phyloP scores from a whole-genome alignment of 2,888 invertebrate species.

The Limenitis camilla region DNA sequence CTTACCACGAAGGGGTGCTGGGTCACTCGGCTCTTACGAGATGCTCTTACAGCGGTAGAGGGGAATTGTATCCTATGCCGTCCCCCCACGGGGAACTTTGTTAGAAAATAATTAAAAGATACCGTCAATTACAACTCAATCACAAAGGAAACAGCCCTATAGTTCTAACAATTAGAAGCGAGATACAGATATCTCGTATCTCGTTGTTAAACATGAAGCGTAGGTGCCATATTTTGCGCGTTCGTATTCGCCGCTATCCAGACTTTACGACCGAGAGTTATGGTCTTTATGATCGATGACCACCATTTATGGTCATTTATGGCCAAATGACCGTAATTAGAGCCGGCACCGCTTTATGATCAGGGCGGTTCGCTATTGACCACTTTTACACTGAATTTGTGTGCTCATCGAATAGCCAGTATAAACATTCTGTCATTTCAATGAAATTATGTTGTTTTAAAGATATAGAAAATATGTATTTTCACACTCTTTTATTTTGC shows the following conservation, averaged over 20 bases:
- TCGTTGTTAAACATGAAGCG: conserved; percentile 15
- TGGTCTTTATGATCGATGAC: conserved; percentile 65
- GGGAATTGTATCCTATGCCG: no score
- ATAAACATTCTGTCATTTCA: conserved; percentile 2
- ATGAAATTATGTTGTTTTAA: no score
- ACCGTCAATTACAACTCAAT: no score
- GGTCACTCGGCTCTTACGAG: no score
- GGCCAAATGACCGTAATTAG: conserved; percentile 62
- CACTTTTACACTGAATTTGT: conserved; percentile 38
- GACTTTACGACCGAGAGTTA: conserved; percentile 53
- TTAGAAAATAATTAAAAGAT: no score
- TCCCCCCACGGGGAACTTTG: no score
- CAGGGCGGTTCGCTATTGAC: conserved; percentile 44
- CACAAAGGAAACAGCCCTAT: not conserved
- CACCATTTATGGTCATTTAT: conserved; percentile 62
- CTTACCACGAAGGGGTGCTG: no score
- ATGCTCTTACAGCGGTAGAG: no score
- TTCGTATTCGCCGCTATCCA: conserved; percentile 30
- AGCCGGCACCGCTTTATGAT: conserved; percentile 42
- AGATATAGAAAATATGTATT: no score
- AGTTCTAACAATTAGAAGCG: not conserved
- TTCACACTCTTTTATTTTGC: no score
- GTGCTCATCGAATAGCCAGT: conserved; percentile 26
- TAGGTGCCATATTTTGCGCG: conserved; percentile 43
- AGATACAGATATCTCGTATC: not conserved